Evolutionary conservation across 2,113 vertebrate genomes (phyloP), one percentile per base, ranked within the genome.

Genomic region (Rhombomys opimus): DNA sequence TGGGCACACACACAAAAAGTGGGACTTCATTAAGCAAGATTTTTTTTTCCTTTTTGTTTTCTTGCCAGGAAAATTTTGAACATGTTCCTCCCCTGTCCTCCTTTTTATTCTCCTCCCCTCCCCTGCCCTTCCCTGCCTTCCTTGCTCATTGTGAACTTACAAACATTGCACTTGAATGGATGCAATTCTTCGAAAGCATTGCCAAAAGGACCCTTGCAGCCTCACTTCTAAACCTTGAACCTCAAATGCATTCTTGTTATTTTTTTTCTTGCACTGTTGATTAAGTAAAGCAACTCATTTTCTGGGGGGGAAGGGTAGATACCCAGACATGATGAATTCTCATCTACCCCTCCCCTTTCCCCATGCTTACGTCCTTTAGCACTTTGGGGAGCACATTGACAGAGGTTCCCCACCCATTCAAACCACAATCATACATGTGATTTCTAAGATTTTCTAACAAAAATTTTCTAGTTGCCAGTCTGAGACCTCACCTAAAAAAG

Each of bases 11-110:
- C 1, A 70, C 46, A 89, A 87, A 20, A 57, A 41, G 20, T 65
- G 27, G 30, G n/a, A 89, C n/a, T 72, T 85, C 67, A 89, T 67
- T 95, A 75, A 90, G 41, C n/a, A 95, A 32, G 41, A 85, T 75
- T 85, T 81, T 46, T 46, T 46, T 70, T 81, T 50, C 67, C 57
- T 94, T 77, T 93, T 35, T 90, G 59, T 92, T 87, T 93, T 89
- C 46, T 90, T 78, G 46, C 76, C 76, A 59, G 57, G 38, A 87
- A 97, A 54, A 93, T 94, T 90, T 96, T 93, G 92, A 95, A 95
- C 92, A 63, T 84, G 41, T 95, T 94, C 92, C 78, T 96, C 92
- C 78, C 86, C 46, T 46, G 4, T 46, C 5, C 46, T 46, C 46
- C 46, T 46, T 5, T 46, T 46, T 46, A 5, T 46, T 46, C 46